These are phyloP conservation scores for Montipora efflorescens DNA, from an alignment of 64 coral and sea anemone species.

Conservation along the genomic window DNA sequence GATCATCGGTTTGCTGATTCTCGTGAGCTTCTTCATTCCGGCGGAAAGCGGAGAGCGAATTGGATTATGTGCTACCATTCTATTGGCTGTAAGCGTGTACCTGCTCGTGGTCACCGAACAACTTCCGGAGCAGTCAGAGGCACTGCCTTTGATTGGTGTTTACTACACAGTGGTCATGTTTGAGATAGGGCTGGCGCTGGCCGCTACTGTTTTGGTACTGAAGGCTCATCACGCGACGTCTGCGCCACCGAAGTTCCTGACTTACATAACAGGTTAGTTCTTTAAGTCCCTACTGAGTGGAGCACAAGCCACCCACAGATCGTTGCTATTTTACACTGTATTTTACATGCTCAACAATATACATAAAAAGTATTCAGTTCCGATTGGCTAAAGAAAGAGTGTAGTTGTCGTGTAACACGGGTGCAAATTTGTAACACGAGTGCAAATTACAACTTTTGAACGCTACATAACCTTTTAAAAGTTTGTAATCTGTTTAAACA, in stretches of 20 bases:
- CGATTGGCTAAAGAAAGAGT: too few relatives aligned
- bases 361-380: too few relatives aligned
- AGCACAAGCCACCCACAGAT: too few relatives aligned
- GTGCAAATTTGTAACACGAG: too few relatives aligned
- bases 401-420: too few relatives aligned
- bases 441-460: too few relatives aligned
- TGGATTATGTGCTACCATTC: constrained; percentile 72
- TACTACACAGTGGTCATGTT: constrained; percentile 71
- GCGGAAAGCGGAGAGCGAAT: constrained; percentile 77
- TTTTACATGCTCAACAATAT: too few relatives aligned
- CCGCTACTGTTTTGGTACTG: constrained; percentile 68
- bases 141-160: constrained; percentile 72
- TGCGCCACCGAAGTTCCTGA: not conserved
- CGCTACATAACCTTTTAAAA: too few relatives aligned
- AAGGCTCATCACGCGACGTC: constrained; percentile 65
- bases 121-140: constrained; percentile 70
- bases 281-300: not conserved
- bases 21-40: constrained; percentile 72
- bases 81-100: constrained; percentile 81
- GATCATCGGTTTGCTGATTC: constrained; percentile 61
- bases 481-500: too few relatives aligned
- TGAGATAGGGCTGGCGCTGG: constrained; percentile 53
- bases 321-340: too few relatives aligned
- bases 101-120: constrained; percentile 61
- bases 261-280: constrained; percentile 22